Percentiles rank a stretch among this genome's conserved stretches.
phyloP scores from a whole-genome alignment of 2,888 invertebrate genomes.

The Agrotis segetum region DNA sequence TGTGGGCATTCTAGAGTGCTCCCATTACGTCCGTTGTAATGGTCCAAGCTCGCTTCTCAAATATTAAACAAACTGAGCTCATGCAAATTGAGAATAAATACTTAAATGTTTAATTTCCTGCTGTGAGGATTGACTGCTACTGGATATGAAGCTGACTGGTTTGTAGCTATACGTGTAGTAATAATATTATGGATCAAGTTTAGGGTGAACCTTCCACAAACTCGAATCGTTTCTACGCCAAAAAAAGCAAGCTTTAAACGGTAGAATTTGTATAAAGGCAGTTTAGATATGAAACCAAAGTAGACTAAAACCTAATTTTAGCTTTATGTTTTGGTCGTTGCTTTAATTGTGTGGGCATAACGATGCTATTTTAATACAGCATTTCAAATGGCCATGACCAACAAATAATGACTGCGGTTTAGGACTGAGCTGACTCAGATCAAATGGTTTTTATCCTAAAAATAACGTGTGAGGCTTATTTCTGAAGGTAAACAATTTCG shows the following conservation, averaged over 20 bases:
- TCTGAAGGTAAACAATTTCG: not conserved
- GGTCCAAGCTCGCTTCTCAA: conserved; percentile 65
- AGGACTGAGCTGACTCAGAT: conserved; percentile 38
- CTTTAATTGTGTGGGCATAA: not conserved
- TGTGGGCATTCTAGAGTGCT: conserved; percentile 54
- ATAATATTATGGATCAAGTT: conserved; percentile 26
- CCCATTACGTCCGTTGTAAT: conserved; percentile 60
- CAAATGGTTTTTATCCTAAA: conserved; percentile 25
- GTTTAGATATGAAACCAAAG: not conserved
- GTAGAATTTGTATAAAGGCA: conserved; percentile 8
- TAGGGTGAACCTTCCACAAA: conserved; percentile 9
- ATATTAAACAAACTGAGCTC: conserved; percentile 70
- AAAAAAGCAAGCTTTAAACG: not conserved
- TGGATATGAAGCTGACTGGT: conserved; percentile 3
- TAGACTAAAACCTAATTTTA: conserved; percentile 1
- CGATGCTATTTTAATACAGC: conserved; percentile 4
- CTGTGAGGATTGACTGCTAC: conserved; percentile 16
- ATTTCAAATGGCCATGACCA: conserved; percentile 2
- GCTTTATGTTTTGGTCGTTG: not conserved
- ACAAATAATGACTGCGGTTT: conserved; percentile 1
- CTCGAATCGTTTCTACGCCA: conserved; percentile 1
- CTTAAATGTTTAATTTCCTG: conserved; percentile 53
- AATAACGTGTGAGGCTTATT: not conserved
- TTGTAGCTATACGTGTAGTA: conserved; percentile 6
- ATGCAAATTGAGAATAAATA: conserved; percentile 68